Evolutionary conservation across 2,888 invertebrate genomes (phyloP).

Genomic region (Digitonthophagus gazella): DNA sequence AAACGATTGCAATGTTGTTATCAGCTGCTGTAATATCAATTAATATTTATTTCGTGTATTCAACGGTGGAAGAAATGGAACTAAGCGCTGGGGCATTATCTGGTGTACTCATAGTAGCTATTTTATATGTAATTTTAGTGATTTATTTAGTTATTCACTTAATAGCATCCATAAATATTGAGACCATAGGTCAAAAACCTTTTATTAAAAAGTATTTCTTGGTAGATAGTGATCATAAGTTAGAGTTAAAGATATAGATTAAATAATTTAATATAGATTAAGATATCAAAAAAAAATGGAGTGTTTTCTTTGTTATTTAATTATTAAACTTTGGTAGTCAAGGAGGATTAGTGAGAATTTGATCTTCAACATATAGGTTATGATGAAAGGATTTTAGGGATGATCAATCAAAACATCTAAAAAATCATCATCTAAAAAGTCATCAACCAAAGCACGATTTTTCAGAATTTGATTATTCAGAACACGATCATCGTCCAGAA

Average conservation of each 20-base stretch:
- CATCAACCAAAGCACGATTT: too few species aligned
- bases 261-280: conserved; percentile 4
- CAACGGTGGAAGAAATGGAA: conserved; percentile 54
- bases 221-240: conserved; percentile 22
- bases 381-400: too few species aligned
- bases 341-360: too few species aligned
- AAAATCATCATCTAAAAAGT: too few species aligned
- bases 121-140: conserved; percentile 66
- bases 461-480: too few species aligned
- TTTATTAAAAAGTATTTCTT: conserved; percentile 30
- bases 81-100: conserved; percentile 48
- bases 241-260: conserved; percentile 27
- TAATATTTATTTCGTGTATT: conserved; percentile 75
- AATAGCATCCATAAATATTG: conserved; percentile 54
- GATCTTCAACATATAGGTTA: too few species aligned
- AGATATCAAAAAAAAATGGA: too few species aligned
- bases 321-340: too few species aligned
- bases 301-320: too few species aligned
- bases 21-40: conserved; percentile 69
- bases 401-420: too few species aligned
- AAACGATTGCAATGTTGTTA: conserved; percentile 62
- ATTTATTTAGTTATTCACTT: conserved; percentile 68
- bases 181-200: conserved; percentile 24
- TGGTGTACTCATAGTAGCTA: conserved; percentile 55
- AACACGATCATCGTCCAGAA: too few species aligned